Base-by-base conservation (phyloP, 1,140 invertebrate genomes). In the Ceratoteleas bidentatus region DNA sequence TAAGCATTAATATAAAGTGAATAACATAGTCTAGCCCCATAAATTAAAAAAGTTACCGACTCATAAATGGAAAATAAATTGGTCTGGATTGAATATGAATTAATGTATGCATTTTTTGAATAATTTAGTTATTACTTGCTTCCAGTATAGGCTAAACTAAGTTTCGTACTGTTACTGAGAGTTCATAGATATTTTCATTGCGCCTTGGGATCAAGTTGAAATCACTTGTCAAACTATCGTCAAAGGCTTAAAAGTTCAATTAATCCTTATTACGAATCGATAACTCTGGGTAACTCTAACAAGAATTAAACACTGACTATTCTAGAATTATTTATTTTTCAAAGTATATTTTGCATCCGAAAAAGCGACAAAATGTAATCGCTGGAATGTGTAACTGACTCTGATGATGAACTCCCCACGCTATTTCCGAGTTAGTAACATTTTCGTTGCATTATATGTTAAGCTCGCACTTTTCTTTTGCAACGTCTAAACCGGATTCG, bases 331-430 rank as follows among this genome's bases (percentile, higher is more conserved):
- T 45, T 11, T 36, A 36, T 36, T 36, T 43, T 43, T 43, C 8
- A 11, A 10, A 43, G n/a, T 11, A 43, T 16, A 15, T 49, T 49
- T 14, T 45, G 10, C 6, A 49, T 49, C 4, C 14, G 13, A 9
- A 49, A 49, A 15, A 15, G 16, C 3, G 47, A 15, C 16, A 14
- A 49, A 49, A 15, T 49, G 47, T 15, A 49, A 49, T 15, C 47
- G 13, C 5, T 6, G 14, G 9, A 15, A 49, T 14, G 3, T 49
- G 14, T 49, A 84, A 85, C 78, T 11, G 4, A 10, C 8, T 43
- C 36, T 38, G 5, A 9, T 38, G 36, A 6, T 5, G 36, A 38
- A 38, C 5, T 38, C 9, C 5, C 9, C 5, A 38, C 9, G 9
- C 36, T 9, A 38, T 38, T 38, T 38, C 9, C 36, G 36, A 5